Evolutionary conservation across 2,113 vertebrate genomes (phyloP).

Genomic region (Amphiprion ocellaris): DNA sequence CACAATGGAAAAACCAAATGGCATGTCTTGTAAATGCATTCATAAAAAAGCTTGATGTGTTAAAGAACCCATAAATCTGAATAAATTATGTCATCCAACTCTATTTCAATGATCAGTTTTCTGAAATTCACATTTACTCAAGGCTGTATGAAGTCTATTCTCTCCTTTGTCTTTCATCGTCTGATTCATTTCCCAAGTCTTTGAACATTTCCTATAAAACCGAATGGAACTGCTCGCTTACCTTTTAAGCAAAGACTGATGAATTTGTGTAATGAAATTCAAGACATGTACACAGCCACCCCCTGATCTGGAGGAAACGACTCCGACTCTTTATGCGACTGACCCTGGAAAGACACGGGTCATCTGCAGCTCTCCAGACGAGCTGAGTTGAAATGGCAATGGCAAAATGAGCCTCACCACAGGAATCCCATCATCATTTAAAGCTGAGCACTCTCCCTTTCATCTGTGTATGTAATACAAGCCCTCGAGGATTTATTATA

Average conservation of each 20-base stretch:
- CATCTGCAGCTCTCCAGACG: conserved; percentile 40
- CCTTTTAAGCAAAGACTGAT: conserved; percentile 25
- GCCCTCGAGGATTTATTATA: conserved; percentile 59
- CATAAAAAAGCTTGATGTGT: too few relatives aligned
- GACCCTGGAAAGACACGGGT: conserved; percentile 67
- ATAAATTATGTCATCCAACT: too few relatives aligned
- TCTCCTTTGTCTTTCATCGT: not conserved
- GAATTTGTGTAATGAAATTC: conserved; percentile 33
- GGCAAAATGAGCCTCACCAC: conserved; percentile 48
- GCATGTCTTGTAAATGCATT: too few relatives aligned
- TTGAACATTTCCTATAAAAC: conserved; percentile 18
- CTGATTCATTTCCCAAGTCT: not conserved
- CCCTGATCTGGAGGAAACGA: conserved; percentile 25
- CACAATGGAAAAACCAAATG: too few relatives aligned
- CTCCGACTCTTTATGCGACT: conserved; percentile 52
- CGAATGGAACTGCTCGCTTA: not conserved
- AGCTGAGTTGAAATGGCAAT: conserved; percentile 40
- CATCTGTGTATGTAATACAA: conserved; percentile 36
- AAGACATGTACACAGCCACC: conserved; percentile 35
- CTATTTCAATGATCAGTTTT: not conserved
- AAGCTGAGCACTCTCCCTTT: conserved; percentile 51
- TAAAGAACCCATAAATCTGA: too few relatives aligned
- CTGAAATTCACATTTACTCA: not conserved
- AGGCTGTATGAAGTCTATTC: too few relatives aligned
- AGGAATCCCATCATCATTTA: conserved; percentile 55